Evolutionary conservation across 2,113 vertebrate species (phyloP), one percentile per base, ranked within the genome.

Genomic region (Crypturellus undulatus): DNA sequence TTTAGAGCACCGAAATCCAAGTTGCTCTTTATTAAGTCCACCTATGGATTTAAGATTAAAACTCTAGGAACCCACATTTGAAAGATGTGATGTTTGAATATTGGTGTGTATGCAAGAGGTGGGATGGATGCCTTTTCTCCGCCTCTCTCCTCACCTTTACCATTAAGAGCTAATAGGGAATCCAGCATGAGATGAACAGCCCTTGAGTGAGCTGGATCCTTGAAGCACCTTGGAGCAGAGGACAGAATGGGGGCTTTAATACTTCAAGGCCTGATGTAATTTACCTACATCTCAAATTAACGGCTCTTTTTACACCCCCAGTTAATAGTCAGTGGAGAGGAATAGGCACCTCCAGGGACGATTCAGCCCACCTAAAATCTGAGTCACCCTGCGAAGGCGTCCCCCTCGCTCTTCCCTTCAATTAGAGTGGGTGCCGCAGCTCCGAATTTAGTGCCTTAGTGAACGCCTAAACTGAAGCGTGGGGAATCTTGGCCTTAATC

Each of bases 381-480:
- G 92, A 95, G 77, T 96, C 92, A 95, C 9, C 12, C 28, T 80
- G 51, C 67, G 71, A 71, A 90, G 90, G 82, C 51, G 30, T 12
- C 36, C 62, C 32, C 82, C 68, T 63, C 26, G 60, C 42, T 73
- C 79, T 59, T 36, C 40, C 25, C 76, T 91, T 52, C 86, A 70
- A 78, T 88, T 34, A 78, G 86, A 92, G 79, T 64, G 69, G 86
- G 77, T 70, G 79, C 38, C 0, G 2, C 36, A 1, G 1, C 79
- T 69, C 19, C 4, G 36, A 36, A 80, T 12, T 69, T 73, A 88
- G 51, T 36, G 10, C 54, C 12, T 65, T 54, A 67, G 62, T 54
- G 63, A 67, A 71, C 1, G 2, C 72, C 65, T 62, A 45, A 6
- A 0, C 51, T 72, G 42, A 78, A 68, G 8, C 2, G 18, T 30